Base-by-base conservation (phyloP, 2,797 vertebrate species). In the Melanitta fusca region DNA sequence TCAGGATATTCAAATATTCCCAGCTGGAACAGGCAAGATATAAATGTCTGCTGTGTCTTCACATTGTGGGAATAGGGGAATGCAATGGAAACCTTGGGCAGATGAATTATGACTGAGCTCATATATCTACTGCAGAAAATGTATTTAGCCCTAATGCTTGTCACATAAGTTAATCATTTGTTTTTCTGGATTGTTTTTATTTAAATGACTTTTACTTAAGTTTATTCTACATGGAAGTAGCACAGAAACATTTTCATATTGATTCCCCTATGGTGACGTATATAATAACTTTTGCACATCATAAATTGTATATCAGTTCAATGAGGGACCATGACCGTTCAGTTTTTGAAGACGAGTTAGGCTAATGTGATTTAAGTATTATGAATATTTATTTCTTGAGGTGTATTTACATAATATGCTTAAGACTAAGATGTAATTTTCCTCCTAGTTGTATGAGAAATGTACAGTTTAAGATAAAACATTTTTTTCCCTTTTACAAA, bases 1-100 rank as follows among this genome's bases (percentile, higher is more conserved):
- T 61, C 8, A 56, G 20, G 20, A 32, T 54, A 4, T 20, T 60
- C 0, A 0, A 36, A n/a, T 22, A 57, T 51, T 47, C 14, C 30
- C 47, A 30, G 56, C 28, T 61, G 19, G 22, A 38, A 27, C 5
- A 58, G 71, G 8, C 28, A 56, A 61, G 34, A 28, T 58, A 43
- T 34, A 68, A 62, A 68, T 28, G 18, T 64, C 58, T 80, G 10
- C 39, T 36, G 6, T 72, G 49, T 38, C 64, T 56, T 62, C 5
- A 3, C 24, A 9, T 77, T 27, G 32, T 18, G 27, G 41, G 27
- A 73, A 36, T 7, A 11, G 10, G 30, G 36, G 39, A 38, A 28
- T 2, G 0, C 24, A 70, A 8, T 61, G 25, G 19, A 45, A 85
- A 25, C 11, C 53, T 51, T 47, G 28, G 32, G n/a, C 32, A 32